Percentiles rank a stretch among this genome's conserved stretches.
Evolutionary conservation across 2,888 invertebrate species (phyloP).

Genomic region (Limnephilus auricula): DNA sequence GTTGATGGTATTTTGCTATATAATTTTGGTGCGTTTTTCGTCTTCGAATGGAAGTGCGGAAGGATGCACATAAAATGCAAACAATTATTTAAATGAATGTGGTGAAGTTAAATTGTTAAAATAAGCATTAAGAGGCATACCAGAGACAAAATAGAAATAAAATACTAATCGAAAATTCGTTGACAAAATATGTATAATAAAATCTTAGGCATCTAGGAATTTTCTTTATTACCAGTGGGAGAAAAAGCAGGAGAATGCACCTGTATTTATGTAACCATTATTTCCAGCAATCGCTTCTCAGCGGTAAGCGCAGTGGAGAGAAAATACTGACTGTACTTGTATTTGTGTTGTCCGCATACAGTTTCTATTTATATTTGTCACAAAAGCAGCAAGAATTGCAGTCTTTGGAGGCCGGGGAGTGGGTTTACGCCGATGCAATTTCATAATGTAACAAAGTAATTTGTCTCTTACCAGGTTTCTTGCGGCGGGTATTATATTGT

Average conservation of each 20-base stretch:
- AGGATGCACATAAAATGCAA: neutral
- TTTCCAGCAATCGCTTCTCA: neutral
- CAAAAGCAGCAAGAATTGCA: neutral
- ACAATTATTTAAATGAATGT: neutral
- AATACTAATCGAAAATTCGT: neutral
- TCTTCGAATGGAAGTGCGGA: neutral
- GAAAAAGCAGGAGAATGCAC: constrained; percentile 14
- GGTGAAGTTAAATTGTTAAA: neutral
- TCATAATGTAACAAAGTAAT: constrained; percentile 36
- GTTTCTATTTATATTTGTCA: constrained; percentile 38
- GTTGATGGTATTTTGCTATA: neutral
- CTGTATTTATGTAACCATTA: constrained; percentile 33
- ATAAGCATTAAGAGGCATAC: neutral
- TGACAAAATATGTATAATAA: neutral
- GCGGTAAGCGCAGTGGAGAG: constrained; percentile 10
- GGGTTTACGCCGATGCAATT: constrained; percentile 11
- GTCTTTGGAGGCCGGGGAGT: neutral
- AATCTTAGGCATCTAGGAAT: neutral
- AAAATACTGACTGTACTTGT: neutral
- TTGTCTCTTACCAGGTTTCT: constrained; percentile 43
- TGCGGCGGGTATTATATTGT: constrained; percentile 2
- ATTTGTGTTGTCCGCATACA: neutral
- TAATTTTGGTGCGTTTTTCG: neutral
- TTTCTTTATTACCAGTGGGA: neutral
- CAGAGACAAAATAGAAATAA: neutral